phyloP scores from a whole-genome alignment of 1,140 invertebrate genomes.

The Hesperophylax magnus region DNA sequence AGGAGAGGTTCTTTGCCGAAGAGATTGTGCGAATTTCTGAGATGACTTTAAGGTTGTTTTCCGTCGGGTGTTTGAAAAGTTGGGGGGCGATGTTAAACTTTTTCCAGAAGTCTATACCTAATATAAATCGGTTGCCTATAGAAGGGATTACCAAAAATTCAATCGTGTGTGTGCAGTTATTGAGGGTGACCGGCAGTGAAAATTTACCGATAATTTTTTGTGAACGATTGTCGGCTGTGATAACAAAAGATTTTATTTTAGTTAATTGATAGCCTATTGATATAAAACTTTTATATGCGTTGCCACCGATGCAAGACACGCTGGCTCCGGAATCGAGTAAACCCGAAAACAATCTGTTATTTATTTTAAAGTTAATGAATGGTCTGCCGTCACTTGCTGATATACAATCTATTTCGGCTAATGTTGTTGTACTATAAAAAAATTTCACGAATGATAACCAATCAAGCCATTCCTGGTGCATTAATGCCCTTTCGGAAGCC shows the following conservation, averaged over 20 bases:
- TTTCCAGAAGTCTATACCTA: not conserved
- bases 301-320: not conserved
- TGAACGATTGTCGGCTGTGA: not conserved
- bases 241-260: not conserved
- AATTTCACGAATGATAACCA: too few species aligned
- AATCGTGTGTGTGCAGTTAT: not conserved
- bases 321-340: not conserved
- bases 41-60: not conserved
- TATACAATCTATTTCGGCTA: too few species aligned
- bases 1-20: not conserved
- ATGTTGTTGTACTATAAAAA: too few species aligned
- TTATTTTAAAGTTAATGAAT: not conserved
- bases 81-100: not conserved
- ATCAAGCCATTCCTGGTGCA: too few species aligned
- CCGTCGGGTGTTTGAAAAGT: not conserved
- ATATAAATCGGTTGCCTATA: not conserved
- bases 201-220: not conserved
- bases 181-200: not conserved
- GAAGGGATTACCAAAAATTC: not conserved
- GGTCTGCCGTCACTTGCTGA: not conserved
- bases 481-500: too few species aligned
- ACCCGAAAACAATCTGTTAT: too few species aligned
- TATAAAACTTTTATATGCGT: not conserved
- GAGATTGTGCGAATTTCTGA: not conserved
- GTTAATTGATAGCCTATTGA: not conserved